phyloP scores from a whole-genome alignment of 2,797 vertebrate genomes.

The Nasua narica region DNA sequence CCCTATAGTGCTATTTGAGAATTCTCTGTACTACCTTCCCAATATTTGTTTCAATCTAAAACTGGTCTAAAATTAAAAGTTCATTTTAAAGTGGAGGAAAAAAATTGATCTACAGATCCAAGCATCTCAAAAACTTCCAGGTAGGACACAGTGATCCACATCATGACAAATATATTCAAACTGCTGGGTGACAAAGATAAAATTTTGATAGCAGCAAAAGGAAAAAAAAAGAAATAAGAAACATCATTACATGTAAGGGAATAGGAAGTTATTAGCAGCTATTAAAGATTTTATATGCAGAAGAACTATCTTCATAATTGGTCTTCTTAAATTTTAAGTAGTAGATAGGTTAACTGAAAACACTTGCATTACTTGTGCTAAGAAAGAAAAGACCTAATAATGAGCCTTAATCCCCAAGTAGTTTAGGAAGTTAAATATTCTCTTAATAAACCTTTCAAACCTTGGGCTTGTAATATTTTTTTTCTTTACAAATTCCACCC shows the following conservation, averaged over 20 bases:
- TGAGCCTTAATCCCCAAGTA: not conserved
- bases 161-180: not conserved
- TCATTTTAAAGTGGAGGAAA: not conserved
- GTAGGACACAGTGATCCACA: not conserved
- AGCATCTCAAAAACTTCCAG: not conserved
- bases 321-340: not conserved
- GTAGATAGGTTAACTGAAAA: not conserved
- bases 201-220: not conserved
- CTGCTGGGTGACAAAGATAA: not conserved
- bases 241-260: not conserved
- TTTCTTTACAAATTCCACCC: not conserved
- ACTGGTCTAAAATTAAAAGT: not conserved
- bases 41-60: not conserved
- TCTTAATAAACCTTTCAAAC: not conserved
- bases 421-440: not conserved
- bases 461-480: not conserved
- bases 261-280: not conserved
- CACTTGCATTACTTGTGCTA: not conserved
- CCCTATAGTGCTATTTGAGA: not conserved
- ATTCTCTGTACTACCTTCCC: not conserved
- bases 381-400: not conserved
- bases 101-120: not conserved
- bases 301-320: not conserved
- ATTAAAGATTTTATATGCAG: not conserved
- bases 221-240: not conserved